Percentiles rank a stretch among this genome's conserved stretches.
phyloP scores from a whole-genome alignment of 2,888 invertebrate genomes.

The Margaritifera margaritifera region DNA sequence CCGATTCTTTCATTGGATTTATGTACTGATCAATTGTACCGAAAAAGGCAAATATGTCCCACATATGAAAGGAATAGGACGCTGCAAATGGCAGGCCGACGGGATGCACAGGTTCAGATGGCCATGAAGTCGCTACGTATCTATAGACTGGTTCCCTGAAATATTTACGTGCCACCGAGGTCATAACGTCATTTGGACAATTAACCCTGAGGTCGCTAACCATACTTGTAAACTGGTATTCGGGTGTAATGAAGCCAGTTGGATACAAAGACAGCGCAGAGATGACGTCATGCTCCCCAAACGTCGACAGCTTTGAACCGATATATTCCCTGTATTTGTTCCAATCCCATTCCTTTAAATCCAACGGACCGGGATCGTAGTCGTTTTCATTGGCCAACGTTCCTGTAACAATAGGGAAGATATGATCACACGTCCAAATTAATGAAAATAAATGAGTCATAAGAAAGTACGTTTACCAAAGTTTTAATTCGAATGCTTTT shows the following conservation, averaged over 20 bases:
- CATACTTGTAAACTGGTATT: constrained; percentile 61
- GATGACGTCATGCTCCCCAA: constrained; percentile 41
- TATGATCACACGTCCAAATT: not conserved
- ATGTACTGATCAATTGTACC: constrained; percentile 43
- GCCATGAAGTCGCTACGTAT: constrained; percentile 54
- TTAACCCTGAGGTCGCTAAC: constrained; percentile 60
- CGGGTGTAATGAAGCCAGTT: constrained; percentile 38
- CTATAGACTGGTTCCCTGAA: constrained; percentile 52
- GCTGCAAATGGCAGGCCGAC: constrained; percentile 33
- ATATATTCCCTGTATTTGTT: constrained; percentile 54
- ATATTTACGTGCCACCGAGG: constrained; percentile 31
- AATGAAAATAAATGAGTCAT: not conserved
- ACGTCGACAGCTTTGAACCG: constrained; percentile 50
- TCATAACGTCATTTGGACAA: constrained; percentile 56
- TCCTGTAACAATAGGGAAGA: constrained; percentile 32
- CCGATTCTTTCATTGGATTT: constrained; percentile 36
- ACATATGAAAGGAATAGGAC: constrained; percentile 54
- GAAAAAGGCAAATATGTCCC: constrained; percentile 60
- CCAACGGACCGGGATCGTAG: constrained; percentile 43
- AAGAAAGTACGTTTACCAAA: not conserved
- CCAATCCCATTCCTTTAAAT: constrained; percentile 58
- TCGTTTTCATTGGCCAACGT: constrained; percentile 63
- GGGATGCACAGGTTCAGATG: constrained; percentile 48
- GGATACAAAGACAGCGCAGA: constrained; percentile 48
- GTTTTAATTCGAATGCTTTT: too few relatives aligned